Conservation (phyloP, 35 echinoderm and acorn worm species). For the Amphiura filiformis region DNA sequence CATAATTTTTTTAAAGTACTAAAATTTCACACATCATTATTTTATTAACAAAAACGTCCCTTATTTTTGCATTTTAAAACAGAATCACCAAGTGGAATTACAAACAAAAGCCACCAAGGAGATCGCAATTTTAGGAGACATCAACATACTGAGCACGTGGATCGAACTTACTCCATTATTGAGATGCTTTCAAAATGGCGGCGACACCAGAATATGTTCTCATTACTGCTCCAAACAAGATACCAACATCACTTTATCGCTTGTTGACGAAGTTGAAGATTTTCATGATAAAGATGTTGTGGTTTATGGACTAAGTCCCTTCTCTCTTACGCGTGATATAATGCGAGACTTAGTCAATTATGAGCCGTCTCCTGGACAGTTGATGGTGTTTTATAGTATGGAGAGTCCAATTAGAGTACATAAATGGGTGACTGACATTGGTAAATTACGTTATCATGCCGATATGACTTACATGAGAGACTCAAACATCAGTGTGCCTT, state of each 20-base stretch:
- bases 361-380: slow-evolving; percentile 9
- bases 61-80: no score
- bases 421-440: slow-evolving; percentile 57
- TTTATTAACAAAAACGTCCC: no score
- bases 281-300: slow-evolving; percentile 52
- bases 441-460: slow-evolving; percentile 33
- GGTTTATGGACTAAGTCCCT: slow-evolving; percentile 63
- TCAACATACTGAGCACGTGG: slow-evolving; percentile 48
- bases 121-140: slow-evolving; percentile 48
- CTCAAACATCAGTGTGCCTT: slow-evolving; percentile 61
- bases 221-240: slow-evolving; percentile 35
- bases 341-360: slow-evolving; percentile 43
- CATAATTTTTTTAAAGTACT: no score
- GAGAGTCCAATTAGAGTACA: slow-evolving; percentile 48
- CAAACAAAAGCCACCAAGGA: no score
- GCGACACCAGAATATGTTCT: slow-evolving; percentile 24
- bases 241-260: slow-evolving; percentile 20
- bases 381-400: slow-evolving; percentile 70
- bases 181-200: slow-evolving; percentile 1
- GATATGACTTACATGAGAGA: slow-evolving; percentile 60
- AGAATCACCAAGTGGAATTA: no score
- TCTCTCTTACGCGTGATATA: slow-evolving; percentile 10
- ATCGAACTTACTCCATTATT: slow-evolving; percentile 36
- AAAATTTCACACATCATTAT: no score
- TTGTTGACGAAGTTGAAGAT: slow-evolving; percentile 7